Percentiles rank a stretch among this genome's conserved stretches.
These are phyloP conservation scores for Trichogramma pretiosum DNA, from an alignment of 1,140 invertebrate genomes.

Conservation along the genomic window DNA sequence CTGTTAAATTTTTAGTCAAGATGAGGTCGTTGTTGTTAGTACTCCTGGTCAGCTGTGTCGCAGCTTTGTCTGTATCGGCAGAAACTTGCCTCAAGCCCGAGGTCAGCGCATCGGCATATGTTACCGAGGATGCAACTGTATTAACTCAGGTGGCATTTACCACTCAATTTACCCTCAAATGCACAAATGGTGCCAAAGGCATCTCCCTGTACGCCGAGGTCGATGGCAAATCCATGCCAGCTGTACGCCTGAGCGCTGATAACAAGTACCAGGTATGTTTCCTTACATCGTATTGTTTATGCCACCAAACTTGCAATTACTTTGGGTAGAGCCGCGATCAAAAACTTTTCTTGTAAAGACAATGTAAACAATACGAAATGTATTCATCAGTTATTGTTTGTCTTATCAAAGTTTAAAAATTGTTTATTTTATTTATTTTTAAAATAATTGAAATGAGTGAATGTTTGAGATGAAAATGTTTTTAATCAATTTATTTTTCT, in stretches of 20 bases:
- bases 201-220: slow-evolving; percentile 79
- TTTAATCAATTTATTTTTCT: too few relatives aligned
- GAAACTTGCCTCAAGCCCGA: slow-evolving; percentile 53
- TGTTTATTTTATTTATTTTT: too few relatives aligned
- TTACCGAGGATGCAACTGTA: slow-evolving; percentile 83
- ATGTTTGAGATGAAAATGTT: too few relatives aligned
- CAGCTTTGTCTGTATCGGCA: slow-evolving; percentile 15
- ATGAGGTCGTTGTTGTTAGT: slow-evolving; percentile 22
- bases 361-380: too few relatives aligned
- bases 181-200: slow-evolving; percentile 54
- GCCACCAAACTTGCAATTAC: too few relatives aligned
- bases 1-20: slow-evolving; percentile 15
- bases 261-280: slow-evolving; percentile 66
- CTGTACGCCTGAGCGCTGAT: slow-evolving; percentile 61
- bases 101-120: slow-evolving; percentile 64
- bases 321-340: too few relatives aligned
- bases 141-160: slow-evolving; percentile 75
- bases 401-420: too few relatives aligned
- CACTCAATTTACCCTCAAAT: slow-evolving; percentile 64
- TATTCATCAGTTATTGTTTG: too few relatives aligned
- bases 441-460: too few relatives aligned
- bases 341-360: too few relatives aligned
- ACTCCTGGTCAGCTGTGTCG: slow-evolving; percentile 8
- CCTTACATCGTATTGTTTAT: too few relatives aligned
- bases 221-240: slow-evolving; percentile 69